A percentile compares a stretch with the other conserved stretches of the same genome.
Evolutionary conservation across 1,140 invertebrate species (phyloP).

Genomic region (Drosophila simulans): DNA sequence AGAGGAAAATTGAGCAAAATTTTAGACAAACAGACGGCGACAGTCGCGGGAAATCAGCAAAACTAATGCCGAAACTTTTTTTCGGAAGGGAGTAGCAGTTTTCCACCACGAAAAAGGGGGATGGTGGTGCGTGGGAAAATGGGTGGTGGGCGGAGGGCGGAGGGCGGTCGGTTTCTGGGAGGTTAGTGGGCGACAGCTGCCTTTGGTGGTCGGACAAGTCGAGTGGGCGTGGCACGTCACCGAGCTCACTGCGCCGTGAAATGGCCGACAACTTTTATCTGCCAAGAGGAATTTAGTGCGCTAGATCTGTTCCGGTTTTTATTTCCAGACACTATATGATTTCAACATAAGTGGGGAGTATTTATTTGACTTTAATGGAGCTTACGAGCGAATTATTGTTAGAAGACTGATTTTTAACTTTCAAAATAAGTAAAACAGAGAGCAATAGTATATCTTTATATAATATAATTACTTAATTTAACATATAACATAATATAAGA

Average conservation of each 20-base stretch:
- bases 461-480: too few relatives aligned
- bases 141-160: slow-evolving; percentile 5
- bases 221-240: slow-evolving; percentile 33
- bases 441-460: neutral
- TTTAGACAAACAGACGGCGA: slow-evolving; percentile 36
- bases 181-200: slow-evolving; percentile 30
- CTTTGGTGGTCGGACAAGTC: slow-evolving; percentile 55
- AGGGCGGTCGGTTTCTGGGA: neutral
- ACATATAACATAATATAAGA: too few relatives aligned
- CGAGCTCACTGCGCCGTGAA: slow-evolving; percentile 66
- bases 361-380: too few relatives aligned
- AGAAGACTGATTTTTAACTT: too few relatives aligned
- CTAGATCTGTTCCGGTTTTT: slow-evolving; percentile 24
- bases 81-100: neutral
- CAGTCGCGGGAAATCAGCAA: slow-evolving; percentile 67
- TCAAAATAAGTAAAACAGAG: neutral
- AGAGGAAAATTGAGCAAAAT: slow-evolving; percentile 40
- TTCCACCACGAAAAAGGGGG: neutral
- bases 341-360: too few relatives aligned
- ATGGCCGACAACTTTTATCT: slow-evolving; percentile 68
- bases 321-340: slow-evolving; percentile 1
- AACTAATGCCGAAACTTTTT: slow-evolving; percentile 71
- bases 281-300: slow-evolving; percentile 49
- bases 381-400: too few relatives aligned
- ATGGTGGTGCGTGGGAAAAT: neutral